Evolutionary conservation across 2,113 vertebrate genomes (phyloP), one percentile per base, ranked within the genome.

Genomic region (Catharus fuscescens): DNA sequence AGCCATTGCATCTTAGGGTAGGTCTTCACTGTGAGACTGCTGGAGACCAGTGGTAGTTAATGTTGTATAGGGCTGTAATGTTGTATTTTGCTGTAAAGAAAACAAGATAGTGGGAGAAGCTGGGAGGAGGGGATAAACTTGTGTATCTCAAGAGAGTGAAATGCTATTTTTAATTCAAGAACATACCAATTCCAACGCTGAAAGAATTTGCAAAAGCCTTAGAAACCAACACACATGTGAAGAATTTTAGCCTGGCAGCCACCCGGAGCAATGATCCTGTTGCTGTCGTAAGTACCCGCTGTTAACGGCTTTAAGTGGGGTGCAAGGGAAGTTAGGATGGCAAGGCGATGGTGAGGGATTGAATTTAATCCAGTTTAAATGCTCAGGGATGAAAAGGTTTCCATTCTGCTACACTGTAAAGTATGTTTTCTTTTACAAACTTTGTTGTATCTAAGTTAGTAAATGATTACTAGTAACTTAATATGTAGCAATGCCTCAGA

Each of bases 181-280:
- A 99, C 97, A 99, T 99, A 97, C 99, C 99, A 14, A 99, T 99
- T 96, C 99, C 99, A 82, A 99, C 98, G 2, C 97, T 99, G 92
- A 99, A 99, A 97, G 99, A 99, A 76, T 98, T 99, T 52, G 99
- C 99, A 29, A 99, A 99, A 98, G 99, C 99, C 94, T 97, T 99
- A 98, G 99, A 99, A 97, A 98, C 91, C 81, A 99, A 99, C 97
- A 98, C 97, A 0, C 97, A 98, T 11, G 98, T 99, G 90, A 99
- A 98, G 96, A 98, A 97, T 95, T 99, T 99, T 78, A 99, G 99
- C 95, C 97, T 99, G 93, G 99, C 98, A 53, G 99, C 99, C 48
- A 99, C 99, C 19, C 98, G 99, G 86, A 99, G 99, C 96, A 99
- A 99, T 34, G 99, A 99, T 90, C 99, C 99, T 4, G 97, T 99